Evolutionary conservation across 1,140 invertebrate genomes (phyloP), one percentile per base, ranked within the genome.

Genomic region (Drosophila repleta): DNA sequence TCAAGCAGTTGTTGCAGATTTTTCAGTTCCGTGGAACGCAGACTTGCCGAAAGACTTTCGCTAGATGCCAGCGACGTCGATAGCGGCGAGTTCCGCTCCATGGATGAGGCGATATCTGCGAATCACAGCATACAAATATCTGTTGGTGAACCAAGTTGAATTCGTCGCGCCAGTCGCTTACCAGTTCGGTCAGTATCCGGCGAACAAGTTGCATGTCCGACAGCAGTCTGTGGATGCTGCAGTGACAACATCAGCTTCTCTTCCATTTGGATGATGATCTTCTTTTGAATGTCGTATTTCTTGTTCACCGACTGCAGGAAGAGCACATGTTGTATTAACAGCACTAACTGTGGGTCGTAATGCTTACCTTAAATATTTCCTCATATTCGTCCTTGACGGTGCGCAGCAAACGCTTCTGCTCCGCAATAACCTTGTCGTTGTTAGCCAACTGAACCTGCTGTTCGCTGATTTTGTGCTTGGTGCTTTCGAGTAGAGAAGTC

Each of bases 221-320:
- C 63, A 18, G 88, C 85, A 17, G 93, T 93, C 7, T 94, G 74
- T 51, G 93, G 93, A 69, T 94, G 84, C 2, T 79, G 74, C 37
- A 89, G 48, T 6, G 84, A 82, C 85, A 96, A 94, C 51, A 96
- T 92, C 5, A 95, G 94, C 62, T 95, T 94, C 39, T 94, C 93
- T 77, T 96, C 95, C 58, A 95, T 91, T 37, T 94, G 92, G 62
- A 95, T 92, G 88, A 95, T 95, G 26, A 96, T 94, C 24, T 94
- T 92, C 76, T 94, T 93, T 74, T 96, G 94, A 5, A 94, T 93
- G 53, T 93, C 93, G 84, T 96, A 96, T 85, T 96, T 96, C 45
- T 94, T 95, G 77, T 95, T 95, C 1, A 96, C 92, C 3, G 95
- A 94, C 89, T 94, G 37, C 4, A 75, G 73, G 6, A 53, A 74